Evolutionary conservation across 2,888 invertebrate species (phyloP), one percentile per base, ranked within the genome.

Genomic region (Ennomos quercinarius): DNA sequence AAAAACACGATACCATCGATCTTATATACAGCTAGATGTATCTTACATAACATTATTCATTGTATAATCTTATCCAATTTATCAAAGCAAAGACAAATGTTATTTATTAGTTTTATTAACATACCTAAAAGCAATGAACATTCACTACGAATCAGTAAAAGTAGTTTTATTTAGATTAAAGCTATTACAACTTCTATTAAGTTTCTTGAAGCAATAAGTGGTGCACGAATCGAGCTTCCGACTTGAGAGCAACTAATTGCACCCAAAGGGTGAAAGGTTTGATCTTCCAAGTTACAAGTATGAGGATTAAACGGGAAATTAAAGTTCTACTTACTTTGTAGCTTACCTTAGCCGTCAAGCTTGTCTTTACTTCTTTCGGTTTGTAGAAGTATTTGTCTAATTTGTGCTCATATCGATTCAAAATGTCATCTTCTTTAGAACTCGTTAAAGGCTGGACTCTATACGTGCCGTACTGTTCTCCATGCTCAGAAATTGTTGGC

Each of bases 401-500:
- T 66, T 92, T 91, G 12, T 83, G 78, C 48, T 91, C 89, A 67
- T 86, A 90, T 9, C 77, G 78, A 42, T 73, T 72, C 39, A 81
- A 74, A 38, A 82, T 70, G 13, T 85, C 83, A 55, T 76, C 78
- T 46, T 75, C 73, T 9, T 70, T 68, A 6, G 76, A 76, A 56
- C 63, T 74, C 37, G 81, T 79, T 39, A 79, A 58, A 0, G 83
- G 68, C 41, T 80, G 80, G n/a, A 84, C 77, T 12, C 87, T 74
- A 63, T 89, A 90, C 11, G 87, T 86, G 52, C 87, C 84, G 61
- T 88, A 87, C 61, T 87, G 87, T 63, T 91, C 91, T 2, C 80
- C 80, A 56, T 91, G 89, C 64, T 92, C 92, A 1, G 91, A 86
- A 59, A 92, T 92, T 1, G 91, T 91, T 1, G 92, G 91, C 68